Base-by-base conservation (phyloP, 1,140 invertebrate genomes). In the Leptopilina clavipes region DNA sequence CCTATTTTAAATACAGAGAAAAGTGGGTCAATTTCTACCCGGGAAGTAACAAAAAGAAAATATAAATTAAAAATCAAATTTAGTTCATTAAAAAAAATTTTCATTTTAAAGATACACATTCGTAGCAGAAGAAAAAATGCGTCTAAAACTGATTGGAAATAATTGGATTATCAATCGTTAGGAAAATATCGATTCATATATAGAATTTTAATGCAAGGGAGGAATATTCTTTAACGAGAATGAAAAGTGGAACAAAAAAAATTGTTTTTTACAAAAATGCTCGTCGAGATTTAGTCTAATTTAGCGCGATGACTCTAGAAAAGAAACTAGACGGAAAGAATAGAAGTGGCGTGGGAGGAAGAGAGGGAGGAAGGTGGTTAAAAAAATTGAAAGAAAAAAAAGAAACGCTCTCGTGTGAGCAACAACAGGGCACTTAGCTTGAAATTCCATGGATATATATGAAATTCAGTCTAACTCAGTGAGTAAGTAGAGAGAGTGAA, bases 401-500 rank as follows among this genome's bases (percentile, higher is more conserved):
- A n/a, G 59, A 40, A 40, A 40, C 37, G 2, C 37, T 40, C 37
- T 22, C 22, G 12, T 10, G 18, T 19, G 54, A 22, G 54, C 18
- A 59, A 59, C 19, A 59, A 59, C 54, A 59, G 54, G 22, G 59
- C n/a, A 65, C 81, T 83, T 79, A 84, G 76, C 73, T 72, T 77
- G 76, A 22, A 83, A 83, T 84, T 80, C 75, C 80, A 77, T 77
- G 83, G 78, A 80, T 83, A 81, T 31, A 31, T 81, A 79, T 82
- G 82, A 82, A 83, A 82, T 83, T 79, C 83, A 84, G 75, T 83
- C 73, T 76, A 72, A 43, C 56, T 78, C 79, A 74, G 77, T 71
- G 77, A 84, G 79, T 78, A 79, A 84, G 74, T 81, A 84, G 84
- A 82, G 77, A 81, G 81, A 78, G 78, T 81, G 83, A 84, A 84